phyloP scores from a whole-genome alignment of 2,113 vertebrate species.

The Sorex fumeus region DNA sequence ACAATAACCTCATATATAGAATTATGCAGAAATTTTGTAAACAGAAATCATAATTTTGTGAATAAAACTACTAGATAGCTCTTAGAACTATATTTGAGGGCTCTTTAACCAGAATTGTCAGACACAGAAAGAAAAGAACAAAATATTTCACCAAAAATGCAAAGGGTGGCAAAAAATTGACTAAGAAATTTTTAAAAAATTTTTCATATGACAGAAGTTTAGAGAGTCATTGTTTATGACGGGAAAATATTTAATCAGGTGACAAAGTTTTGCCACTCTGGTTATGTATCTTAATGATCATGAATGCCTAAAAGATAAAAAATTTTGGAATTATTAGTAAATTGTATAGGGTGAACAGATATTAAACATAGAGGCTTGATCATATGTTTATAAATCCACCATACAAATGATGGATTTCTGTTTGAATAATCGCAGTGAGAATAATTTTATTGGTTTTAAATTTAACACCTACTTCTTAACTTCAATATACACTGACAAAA shows the following conservation, averaged over 20 bases:
- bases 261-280: not conserved
- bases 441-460: conserved; percentile 6
- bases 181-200: no score
- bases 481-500: not conserved
- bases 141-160: no score
- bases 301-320: not conserved
- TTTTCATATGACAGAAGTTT: no score
- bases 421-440: not conserved
- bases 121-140: no score
- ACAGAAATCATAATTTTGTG: not conserved
- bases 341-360: not conserved
- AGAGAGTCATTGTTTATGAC: no score
- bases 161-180: no score
- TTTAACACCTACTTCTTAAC: not conserved
- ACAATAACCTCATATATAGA: not conserved
- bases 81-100: not conserved
- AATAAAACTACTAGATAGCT: not conserved
- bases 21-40: no score
- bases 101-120: not conserved
- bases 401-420: not conserved
- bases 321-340: not conserved
- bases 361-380: no score
- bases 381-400: no score
- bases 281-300: not conserved
- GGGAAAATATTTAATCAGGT: not conserved